These are phyloP conservation scores for Xylocampa areola DNA, from an alignment of 2,888 invertebrate genomes.

Conservation along the genomic window DNA sequence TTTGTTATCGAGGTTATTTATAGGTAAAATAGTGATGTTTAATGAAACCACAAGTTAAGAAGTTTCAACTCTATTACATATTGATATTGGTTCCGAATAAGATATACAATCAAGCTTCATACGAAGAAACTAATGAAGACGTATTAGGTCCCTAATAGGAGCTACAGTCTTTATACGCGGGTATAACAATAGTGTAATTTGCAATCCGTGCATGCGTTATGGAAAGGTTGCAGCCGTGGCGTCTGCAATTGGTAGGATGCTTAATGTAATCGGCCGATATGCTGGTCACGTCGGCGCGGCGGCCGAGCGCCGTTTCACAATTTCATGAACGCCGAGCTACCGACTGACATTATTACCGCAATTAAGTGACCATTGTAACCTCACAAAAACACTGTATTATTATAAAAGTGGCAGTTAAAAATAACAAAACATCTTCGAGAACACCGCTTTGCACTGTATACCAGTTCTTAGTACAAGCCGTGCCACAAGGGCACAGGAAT, in stretches of 20 bases:
- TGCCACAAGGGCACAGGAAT: slow-evolving; percentile 50
- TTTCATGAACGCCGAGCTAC: slow-evolving; percentile 61
- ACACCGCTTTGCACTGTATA: slow-evolving; percentile 27
- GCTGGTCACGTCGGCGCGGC: slow-evolving; percentile 70
- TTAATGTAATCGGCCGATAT: slow-evolving; percentile 59
- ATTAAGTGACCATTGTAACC: slow-evolving; percentile 67
- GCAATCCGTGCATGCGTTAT: slow-evolving; percentile 59
- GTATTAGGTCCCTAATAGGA: slow-evolving; percentile 1
- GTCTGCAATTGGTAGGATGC: slow-evolving; percentile 59
- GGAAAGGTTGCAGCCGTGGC: slow-evolving; percentile 61
- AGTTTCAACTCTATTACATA: too few relatives aligned
- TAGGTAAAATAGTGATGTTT: background rate
- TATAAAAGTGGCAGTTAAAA: slow-evolving; percentile 43
- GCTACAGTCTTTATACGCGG: slow-evolving; percentile 3
- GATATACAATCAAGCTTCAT: slow-evolving; percentile 12
- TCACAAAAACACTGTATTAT: slow-evolving; percentile 43
- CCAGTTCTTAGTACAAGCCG: slow-evolving; percentile 27
- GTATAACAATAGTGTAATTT: slow-evolving; percentile 43
- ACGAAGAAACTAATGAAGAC: slow-evolving; percentile 17
- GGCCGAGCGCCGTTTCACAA: slow-evolving; percentile 62
- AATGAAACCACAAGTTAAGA: background rate
- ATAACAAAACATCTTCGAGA: slow-evolving; percentile 38
- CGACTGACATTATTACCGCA: slow-evolving; percentile 66
- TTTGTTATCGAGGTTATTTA: too few relatives aligned
- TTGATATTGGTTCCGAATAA: slow-evolving; percentile 22